Percentiles rank a stretch among this genome's conserved stretches.
Conservation (phyloP, 2,888 invertebrate species). For the Tetramorium bicarinatum region DNA sequence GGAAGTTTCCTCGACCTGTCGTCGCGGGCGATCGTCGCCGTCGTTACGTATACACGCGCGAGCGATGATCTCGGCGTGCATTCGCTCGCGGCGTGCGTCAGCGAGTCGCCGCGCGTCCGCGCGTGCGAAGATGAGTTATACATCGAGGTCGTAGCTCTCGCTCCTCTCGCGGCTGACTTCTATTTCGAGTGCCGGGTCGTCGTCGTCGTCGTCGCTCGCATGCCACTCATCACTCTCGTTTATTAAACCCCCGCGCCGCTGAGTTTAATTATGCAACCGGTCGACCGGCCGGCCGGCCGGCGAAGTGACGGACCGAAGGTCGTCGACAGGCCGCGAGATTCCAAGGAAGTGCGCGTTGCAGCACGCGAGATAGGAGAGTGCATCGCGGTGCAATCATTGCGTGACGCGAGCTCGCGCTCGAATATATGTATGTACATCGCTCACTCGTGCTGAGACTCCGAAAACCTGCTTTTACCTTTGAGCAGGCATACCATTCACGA, state of each 20-base stretch:
- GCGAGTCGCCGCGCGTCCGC: constrained; percentile 10
- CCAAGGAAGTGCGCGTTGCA: not conserved
- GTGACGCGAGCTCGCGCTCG: not conserved
- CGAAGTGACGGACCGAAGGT: constrained; percentile 71
- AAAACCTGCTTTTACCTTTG: not conserved
- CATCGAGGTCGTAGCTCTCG: constrained; percentile 72
- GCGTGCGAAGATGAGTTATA: constrained; percentile 63
- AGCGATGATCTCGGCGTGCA: constrained; percentile 42
- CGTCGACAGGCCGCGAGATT: constrained; percentile 66
- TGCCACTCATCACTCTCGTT: constrained; percentile 70
- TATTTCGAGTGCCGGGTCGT: constrained; percentile 75
- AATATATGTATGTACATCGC: not conserved
- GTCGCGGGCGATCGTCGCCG: not conserved
- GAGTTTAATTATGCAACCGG: constrained; percentile 76
- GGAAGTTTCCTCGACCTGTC: not conserved
- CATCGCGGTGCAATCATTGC: not conserved
- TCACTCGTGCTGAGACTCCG: not conserved
- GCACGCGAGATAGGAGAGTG: constrained; percentile 38
- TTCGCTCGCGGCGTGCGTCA: constrained; percentile 36
- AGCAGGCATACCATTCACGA: not conserved
- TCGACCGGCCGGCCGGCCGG: constrained; percentile 55
- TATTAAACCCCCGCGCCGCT: constrained; percentile 71
- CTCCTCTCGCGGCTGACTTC: constrained; percentile 60
- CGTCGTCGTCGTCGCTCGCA: constrained; percentile 66
- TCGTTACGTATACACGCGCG: constrained; percentile 19